Conservation (phyloP, 2,113 vertebrate species). For the Chlorodrepanis virens region DNA sequence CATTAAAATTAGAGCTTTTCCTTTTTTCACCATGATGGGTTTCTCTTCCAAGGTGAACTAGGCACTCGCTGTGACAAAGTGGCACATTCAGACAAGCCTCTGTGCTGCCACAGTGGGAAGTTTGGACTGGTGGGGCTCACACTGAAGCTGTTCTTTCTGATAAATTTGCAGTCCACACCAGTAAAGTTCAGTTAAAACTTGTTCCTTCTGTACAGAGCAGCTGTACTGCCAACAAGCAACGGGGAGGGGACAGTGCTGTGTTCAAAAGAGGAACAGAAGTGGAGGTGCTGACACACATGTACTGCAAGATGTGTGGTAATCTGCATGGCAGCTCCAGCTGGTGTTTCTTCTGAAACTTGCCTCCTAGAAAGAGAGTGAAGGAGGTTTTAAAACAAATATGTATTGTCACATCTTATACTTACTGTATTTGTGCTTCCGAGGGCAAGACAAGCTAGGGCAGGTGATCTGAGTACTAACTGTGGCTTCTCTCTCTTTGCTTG, state of each 20-base stretch:
- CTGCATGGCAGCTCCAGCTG: neutral
- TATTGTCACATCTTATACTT: neutral
- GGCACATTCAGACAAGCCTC: neutral
- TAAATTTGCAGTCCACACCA: rapidly evolving
- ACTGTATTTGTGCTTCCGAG: rapidly evolving
- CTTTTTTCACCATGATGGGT: neutral
- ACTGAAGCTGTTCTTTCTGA: neutral
- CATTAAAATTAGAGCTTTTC: neutral
- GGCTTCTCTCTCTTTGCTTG: neutral
- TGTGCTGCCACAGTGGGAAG: neutral
- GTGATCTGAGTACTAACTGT: neutral
- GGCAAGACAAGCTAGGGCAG: neutral
- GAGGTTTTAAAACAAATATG: neutral
- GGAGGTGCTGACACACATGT: neutral
- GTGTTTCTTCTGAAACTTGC: neutral
- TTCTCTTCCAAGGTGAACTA: neutral
- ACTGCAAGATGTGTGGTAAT: neutral
- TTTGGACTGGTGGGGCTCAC: neutral
- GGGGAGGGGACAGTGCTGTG: neutral
- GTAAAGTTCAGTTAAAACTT: neutral
- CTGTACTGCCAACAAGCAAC: neutral
- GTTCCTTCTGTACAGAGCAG: neutral
- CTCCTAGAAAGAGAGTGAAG: neutral
- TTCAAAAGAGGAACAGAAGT: neutral
- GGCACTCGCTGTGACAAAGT: neutral